Base-by-base conservation (phyloP, 1,140 invertebrate species). In the Bicyclus anynana region DNA sequence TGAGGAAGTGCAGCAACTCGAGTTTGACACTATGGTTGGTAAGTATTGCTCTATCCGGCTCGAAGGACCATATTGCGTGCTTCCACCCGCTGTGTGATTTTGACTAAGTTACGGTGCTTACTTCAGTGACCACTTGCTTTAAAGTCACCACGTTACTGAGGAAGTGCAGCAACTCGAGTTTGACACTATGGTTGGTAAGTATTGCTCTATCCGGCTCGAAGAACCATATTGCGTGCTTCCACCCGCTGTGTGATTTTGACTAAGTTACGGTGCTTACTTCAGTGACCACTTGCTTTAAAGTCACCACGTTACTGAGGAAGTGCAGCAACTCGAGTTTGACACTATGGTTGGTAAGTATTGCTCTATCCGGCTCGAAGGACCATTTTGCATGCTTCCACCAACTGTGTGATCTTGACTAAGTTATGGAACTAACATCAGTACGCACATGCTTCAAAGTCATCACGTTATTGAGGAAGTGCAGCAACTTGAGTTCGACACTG, bases 221-320 rank as follows among this genome's bases (percentile, higher is more conserved):
- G 83, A 83, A 42, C 74, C n/a, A 80, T 5, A 83, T 82, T 47
- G 82, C 82, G 0, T 83, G 82, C 62, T 75, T 75, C 6, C 83
- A 80, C 50, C 82, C 82, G 0, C 63, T 85, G 0, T 85, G 82
- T 38, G 77, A 81, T 48, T 56, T 77, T 0, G 82, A n/a, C n/a
- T 85, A 2, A 80, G 77, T 35, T 85, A 85, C 59, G 82, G 82
- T 2, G 56, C 69, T 0, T 67, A 85, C 60, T 82, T 85, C 52
- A 83, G 80, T 53, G 67, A 74, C 0, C 82, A 85, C 33, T 58
- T 85, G 2, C 56, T 80, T 9, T 65, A 71, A 10, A 54, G 59
- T 0, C 82, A 85, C 54, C 47, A 68, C 1, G 69, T 85, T 0
- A 64, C 64, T 2, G 79, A 85, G 42, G 71, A 80, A n/a, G 75